Conservation (phyloP, 2,797 vertebrate genomes). For the Enteromius argenteus region DNA sequence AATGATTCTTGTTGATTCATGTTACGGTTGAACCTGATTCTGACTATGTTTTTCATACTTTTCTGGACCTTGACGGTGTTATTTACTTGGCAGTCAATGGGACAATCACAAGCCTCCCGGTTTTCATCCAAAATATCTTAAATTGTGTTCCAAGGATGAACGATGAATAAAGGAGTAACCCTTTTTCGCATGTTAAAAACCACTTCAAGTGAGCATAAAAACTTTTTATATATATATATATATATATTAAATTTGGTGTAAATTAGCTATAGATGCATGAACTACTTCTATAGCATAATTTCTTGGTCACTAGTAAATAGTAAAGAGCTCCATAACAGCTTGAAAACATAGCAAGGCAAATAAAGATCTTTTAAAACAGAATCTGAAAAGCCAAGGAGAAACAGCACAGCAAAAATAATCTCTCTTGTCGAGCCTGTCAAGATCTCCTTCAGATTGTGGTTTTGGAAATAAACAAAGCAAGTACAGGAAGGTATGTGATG, state of each 20-base stretch:
- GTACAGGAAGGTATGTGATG: slow-evolving; percentile 28
- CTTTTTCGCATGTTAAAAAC: not conserved
- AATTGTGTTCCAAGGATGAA: too few relatives aligned
- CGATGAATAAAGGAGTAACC: too few relatives aligned
- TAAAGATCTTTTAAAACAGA: not conserved
- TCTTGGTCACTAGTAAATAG: not conserved
- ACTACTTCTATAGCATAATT: not conserved
- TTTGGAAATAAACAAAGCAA: slow-evolving; percentile 19
- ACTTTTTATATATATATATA: too few relatives aligned
- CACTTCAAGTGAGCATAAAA: not conserved
- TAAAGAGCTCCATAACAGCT: not conserved
- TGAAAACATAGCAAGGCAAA: not conserved
- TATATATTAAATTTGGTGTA: too few relatives aligned
- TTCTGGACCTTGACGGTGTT: too few relatives aligned
- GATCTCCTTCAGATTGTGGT: slow-evolving; percentile 32
- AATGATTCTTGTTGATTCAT: too few relatives aligned
- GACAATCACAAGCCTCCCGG: too few relatives aligned
- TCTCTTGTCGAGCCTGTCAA: not conserved
- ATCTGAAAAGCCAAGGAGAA: not conserved
- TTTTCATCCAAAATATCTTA: too few relatives aligned
- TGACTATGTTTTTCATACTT: too few relatives aligned
- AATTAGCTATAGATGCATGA: not conserved
- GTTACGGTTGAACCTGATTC: too few relatives aligned
- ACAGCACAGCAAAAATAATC: not conserved
- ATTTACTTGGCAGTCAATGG: too few relatives aligned